Conservation (phyloP, 2,888 invertebrate species). For the Tryphoninae sp. region DNA sequence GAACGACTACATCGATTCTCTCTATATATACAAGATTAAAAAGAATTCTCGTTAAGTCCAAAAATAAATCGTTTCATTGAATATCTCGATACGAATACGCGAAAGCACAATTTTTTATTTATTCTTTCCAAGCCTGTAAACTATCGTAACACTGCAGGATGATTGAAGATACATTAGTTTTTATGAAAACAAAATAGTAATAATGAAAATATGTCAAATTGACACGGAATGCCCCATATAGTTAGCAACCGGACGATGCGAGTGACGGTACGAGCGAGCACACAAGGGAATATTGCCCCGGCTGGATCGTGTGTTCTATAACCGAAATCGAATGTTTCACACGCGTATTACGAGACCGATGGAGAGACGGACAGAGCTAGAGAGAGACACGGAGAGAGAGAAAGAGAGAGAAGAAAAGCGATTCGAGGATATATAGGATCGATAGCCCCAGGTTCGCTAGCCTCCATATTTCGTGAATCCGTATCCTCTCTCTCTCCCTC, state of each 20-base stretch:
- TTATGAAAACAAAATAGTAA: not conserved
- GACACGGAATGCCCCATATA: conserved; percentile 15
- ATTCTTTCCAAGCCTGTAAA: no score
- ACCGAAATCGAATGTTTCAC: conserved; percentile 63
- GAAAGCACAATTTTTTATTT: no score
- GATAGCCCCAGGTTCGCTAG: conserved; percentile 52
- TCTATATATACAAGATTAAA: no score
- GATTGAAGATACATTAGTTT: not conserved
- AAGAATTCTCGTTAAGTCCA: no score
- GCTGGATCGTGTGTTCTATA: conserved; percentile 54
- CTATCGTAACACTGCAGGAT: not conserved
- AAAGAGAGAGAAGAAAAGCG: not conserved
- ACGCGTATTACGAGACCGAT: conserved; percentile 45
- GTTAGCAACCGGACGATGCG: conserved; percentile 18
- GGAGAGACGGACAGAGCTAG: not conserved
- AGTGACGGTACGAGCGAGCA: conserved; percentile 50
- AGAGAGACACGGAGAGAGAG: not conserved
- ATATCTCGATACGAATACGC: no score
- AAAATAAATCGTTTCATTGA: no score
- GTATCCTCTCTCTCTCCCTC: conserved; percentile 21
- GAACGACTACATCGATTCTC: no score
- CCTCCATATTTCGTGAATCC: conserved; percentile 61
- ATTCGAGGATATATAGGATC: conserved; percentile 29
- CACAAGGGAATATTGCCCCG: conserved; percentile 54
- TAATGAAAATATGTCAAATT: not conserved